These are phyloP conservation scores for Tholera decimalis DNA, from an alignment of 2,888 invertebrate species.

Conservation along the genomic window DNA sequence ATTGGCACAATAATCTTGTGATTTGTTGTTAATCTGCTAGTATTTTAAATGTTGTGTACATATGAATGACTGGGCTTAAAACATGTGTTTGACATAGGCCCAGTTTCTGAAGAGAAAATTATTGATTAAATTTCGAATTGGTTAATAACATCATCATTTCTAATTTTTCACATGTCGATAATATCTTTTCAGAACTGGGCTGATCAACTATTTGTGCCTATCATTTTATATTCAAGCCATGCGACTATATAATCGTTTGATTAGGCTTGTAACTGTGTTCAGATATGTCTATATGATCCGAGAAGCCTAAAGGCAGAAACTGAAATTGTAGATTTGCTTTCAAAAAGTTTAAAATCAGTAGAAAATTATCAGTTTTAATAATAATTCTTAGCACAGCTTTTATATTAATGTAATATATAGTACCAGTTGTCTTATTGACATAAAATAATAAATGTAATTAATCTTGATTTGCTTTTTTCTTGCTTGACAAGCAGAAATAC, in stretches of 20 bases:
- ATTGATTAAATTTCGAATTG: neutral
- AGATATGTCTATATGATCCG: neutral
- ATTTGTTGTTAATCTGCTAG: neutral
- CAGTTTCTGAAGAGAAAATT: neutral
- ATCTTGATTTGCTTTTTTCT: neutral
- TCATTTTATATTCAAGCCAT: slow-evolving; percentile 25
- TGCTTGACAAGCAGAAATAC: neutral
- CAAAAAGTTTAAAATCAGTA: neutral
- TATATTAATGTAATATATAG: slow-evolving; percentile 16
- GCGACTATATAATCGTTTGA: slow-evolving; percentile 12
- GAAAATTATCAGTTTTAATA: slow-evolving; percentile 16
- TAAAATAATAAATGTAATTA: slow-evolving; percentile 28
- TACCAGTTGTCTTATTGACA: slow-evolving; percentile 30
- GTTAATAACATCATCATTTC: no score
- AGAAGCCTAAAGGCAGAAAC: neutral
- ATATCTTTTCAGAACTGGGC: neutral
- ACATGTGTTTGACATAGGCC: slow-evolving; percentile 12
- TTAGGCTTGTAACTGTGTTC: neutral
- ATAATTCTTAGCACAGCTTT: slow-evolving; percentile 21
- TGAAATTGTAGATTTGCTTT: neutral
- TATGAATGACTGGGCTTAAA: slow-evolving; percentile 11
- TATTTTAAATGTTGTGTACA: neutral
- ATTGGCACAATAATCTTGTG: neutral
- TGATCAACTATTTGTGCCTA: slow-evolving; percentile 40
- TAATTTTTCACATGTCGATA: no score